These are phyloP conservation scores for Anoura caudifer DNA, from an alignment of 2,113 vertebrate genomes.

Conservation along the genomic window DNA sequence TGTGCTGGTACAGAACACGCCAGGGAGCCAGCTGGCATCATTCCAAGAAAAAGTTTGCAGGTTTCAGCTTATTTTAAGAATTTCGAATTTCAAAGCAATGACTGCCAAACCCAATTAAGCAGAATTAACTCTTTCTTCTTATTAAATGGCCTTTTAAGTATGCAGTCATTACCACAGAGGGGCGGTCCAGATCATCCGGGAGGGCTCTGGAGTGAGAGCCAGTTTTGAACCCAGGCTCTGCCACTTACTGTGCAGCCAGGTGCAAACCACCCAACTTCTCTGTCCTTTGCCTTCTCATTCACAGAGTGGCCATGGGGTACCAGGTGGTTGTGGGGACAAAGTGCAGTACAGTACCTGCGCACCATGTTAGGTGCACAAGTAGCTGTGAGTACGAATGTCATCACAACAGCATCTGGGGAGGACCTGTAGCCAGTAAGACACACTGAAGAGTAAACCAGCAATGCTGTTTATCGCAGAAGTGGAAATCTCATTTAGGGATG, in stretches of 20 bases:
- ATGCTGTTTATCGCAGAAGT: neutral
- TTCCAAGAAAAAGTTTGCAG: neutral
- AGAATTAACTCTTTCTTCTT: neutral
- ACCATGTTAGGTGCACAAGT: neutral
- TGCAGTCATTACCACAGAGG: neutral
- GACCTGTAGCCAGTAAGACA: neutral
- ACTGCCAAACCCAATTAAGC: neutral
- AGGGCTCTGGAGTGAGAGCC: neutral
- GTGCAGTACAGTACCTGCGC: neutral
- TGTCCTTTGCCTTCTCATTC: neutral
- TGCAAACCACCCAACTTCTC: neutral
- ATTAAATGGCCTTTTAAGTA: neutral
- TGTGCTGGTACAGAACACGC: neutral
- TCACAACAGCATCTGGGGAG: neutral
- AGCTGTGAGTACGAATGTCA: neutral
- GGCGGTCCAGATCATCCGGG: neutral
- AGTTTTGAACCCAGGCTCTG: neutral
- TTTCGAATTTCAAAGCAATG: neutral
- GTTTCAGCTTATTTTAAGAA: constrained; percentile 31
- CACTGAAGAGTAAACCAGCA: neutral
- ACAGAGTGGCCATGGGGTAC: neutral
- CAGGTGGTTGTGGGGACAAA: neutral
- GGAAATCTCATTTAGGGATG: neutral
- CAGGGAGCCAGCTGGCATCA: neutral
- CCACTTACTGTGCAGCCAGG: neutral